Evolutionary conservation across 2,797 vertebrate species (phyloP).

Genomic region (Anableps anableps): DNA sequence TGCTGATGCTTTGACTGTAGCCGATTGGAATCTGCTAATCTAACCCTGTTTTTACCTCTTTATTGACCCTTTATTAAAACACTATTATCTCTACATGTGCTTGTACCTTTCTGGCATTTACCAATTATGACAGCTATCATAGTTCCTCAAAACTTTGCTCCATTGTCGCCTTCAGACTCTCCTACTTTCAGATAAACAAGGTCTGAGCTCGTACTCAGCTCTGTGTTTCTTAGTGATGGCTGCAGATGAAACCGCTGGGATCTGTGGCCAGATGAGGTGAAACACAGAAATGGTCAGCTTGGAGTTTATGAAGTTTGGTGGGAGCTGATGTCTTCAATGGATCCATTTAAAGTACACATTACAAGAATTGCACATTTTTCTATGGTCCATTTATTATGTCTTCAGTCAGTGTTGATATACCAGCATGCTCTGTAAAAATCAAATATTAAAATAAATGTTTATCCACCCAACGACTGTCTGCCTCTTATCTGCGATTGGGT

Average conservation of each 20-base stretch:
- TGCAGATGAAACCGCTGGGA: constrained; percentile 71
- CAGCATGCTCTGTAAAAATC: background rate
- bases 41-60: background rate
- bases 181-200: background rate
- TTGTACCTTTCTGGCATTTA: background rate
- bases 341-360: background rate
- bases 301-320: constrained; percentile 8
- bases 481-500: background rate
- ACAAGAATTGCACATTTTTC: background rate
- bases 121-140: background rate
- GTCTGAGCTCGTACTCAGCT: constrained; percentile 23
- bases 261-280: constrained; percentile 70
- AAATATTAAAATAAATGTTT: background rate
- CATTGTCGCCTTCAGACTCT: background rate
- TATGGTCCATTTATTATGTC: background rate
- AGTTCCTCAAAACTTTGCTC: constrained; percentile 2
- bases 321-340: background rate
- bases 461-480: background rate
- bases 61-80: background rate
- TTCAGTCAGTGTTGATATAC: background rate
- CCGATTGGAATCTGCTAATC: background rate
- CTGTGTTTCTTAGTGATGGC: constrained; percentile 71
- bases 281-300: constrained; percentile 29
- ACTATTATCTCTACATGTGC: background rate
- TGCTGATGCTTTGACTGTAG: background rate